Evolutionary conservation across 1,140 invertebrate genomes (phyloP), one percentile per base, ranked within the genome.

Genomic region (Calephelis virginiensis): DNA sequence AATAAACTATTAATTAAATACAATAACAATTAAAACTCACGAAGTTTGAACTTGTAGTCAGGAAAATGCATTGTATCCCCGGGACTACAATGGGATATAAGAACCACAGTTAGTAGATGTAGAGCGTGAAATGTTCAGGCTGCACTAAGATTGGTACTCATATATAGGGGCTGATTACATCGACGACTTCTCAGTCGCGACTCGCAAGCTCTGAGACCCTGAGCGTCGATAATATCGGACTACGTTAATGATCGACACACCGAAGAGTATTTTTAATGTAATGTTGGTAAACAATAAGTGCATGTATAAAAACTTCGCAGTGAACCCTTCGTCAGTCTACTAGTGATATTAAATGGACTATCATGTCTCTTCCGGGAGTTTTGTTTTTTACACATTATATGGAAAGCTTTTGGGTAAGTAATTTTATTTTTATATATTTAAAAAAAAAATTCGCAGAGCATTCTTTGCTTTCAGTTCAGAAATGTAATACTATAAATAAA

Each of bases 251-350:
- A 71, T 66, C 70, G 53, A 72, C 77, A 77, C 76, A 77, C 73
- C 74, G 67, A 76, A 80, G 83, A 88, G 74, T 75, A 80, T 81
- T 82, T 77, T 75, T 68, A 81, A 80, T 88, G 49, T 70, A 70
- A 88, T 90, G 86, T 89, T 90, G 82, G 85, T 89, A 88, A 86
- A 89, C 82, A 89, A 85, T 84, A 84, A 83, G 85, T 86, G 84
- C 82, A 81, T 81, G 83, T 78, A 89, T 88, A 89, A 82, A 86
- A 86, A 89, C 37, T 71, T 67, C 76, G 64, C 68, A 69, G 81
- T 82, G 74, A 70, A 64, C 69, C 63, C 64, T 62, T 67, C 77
- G 74, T 78, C 82, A 86, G 77, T 86, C 76, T 80, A 69, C 66
- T 74, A 72, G 81, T 86, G 78, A 80, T 79, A 71, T 75, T 76